A percentile compares a stretch with the other conserved stretches of the same genome.
Evolutionary conservation across 2,888 invertebrate genomes (phyloP).

Genomic region (Mimachlamys varia): DNA sequence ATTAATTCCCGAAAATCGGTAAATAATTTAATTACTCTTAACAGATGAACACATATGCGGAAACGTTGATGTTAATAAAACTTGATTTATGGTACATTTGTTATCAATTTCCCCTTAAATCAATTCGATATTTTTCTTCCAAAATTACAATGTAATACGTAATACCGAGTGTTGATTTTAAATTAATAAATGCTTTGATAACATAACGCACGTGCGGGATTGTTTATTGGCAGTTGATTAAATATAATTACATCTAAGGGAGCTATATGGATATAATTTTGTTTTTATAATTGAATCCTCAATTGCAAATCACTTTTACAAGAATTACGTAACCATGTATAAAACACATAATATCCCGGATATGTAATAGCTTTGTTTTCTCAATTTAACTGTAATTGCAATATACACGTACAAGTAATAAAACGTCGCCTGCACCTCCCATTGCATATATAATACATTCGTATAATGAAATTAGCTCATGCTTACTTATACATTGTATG

Average conservation of each 20-base stretch:
- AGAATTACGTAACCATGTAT: background rate
- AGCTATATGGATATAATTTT: background rate
- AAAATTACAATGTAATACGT: constrained; percentile 1
- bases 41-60: background rate
- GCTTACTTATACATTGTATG: too few relatives aligned
- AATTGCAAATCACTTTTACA: background rate
- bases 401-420: background rate
- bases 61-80: background rate
- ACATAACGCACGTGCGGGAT: background rate
- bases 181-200: constrained; percentile 3
- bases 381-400: background rate
- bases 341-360: background rate
- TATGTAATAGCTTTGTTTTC: background rate
- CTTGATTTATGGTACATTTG: background rate
- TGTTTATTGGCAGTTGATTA: constrained; percentile 23
- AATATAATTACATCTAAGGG: background rate
- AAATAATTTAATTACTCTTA: background rate
- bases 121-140: background rate
- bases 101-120: background rate
- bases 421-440: too few relatives aligned
- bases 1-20: background rate
- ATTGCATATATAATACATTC: too few relatives aligned
- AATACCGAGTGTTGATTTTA: background rate
- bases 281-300: background rate
- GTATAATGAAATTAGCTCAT: too few relatives aligned